Base-by-base conservation (phyloP, 2,888 invertebrate species). In the Leptura quadrifasciata region DNA sequence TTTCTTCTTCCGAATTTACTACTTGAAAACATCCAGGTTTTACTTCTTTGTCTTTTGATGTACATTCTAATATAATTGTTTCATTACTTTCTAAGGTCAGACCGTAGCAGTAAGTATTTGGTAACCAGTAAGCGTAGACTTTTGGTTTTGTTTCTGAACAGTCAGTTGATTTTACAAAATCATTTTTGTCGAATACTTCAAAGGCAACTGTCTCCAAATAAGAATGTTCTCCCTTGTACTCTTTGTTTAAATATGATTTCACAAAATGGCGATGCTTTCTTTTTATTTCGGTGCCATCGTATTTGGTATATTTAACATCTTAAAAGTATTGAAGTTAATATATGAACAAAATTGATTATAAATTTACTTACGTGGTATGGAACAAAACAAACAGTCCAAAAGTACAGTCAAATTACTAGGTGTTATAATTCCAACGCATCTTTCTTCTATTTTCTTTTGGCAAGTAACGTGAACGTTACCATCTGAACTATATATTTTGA, bases 71-170 rank as follows among this genome's bases (percentile, higher is more conserved):
- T 9, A 21, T 55, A 12, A 69, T 55, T 17, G 69, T 69, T n/a
- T 69, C 69, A 17, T 69, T 69, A 39, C 35, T 69, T 15, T 69
- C 55, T 17, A 69, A 47, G 0, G 69, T 69, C 18, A 69, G 5
- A 55, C 69, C 69, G 20, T 54, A 27, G 15, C 69, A 69, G 27
- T 12, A 57, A 15, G 69, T 69, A 54, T 69, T 55, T 21, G 69
- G 54, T 69, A 69, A 24, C 69, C 69, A 69, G 9, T 57, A 27
- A 15, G 69, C 12, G 20, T n/a, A 55, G 10, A 24, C 24, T 61
- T n/a, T 24, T 2, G 27, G 6, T 2, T 24, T n/a, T n/a, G 18
- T 35, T n/a, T n/a, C 12, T 8, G 12, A 12, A 2, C 18, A 35
- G 10, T n/a, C 10, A 18, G 6, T 1, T 8, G 39, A 20, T 9